Evolutionary conservation across 2,113 vertebrate genomes (phyloP), one percentile per base, ranked within the genome.

Genomic region (Oxygymnocypris stewartii): DNA sequence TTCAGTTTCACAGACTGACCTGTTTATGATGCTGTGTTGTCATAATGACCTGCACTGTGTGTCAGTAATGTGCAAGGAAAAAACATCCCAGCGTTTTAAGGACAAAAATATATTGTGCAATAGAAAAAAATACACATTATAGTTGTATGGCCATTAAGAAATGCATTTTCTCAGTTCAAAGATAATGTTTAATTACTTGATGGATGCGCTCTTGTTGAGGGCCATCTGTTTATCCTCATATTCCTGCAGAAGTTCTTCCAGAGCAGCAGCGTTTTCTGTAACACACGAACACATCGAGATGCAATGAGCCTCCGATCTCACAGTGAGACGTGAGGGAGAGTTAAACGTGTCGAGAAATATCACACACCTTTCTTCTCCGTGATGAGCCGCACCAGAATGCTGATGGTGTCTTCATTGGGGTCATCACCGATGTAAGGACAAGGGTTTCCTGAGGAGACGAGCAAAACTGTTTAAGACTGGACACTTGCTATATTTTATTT

Each of bases 201-300:
- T 93, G 10, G 92, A 90, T 0, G 96, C 94, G 89, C 91, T 87
- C 87, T 93, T 95, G 91, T 84, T 93, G 0, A 90, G 85, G 51
- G 94, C 91, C 87, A 92, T 92, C 92, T 97, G 95, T 49, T 94
- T 97, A 91, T 90, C 94, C 81, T 96, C 96, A 35, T 98, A 96
- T 54, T 99, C 98, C 90, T 96, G 95, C 90, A 99, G 93, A 89
- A 99, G 93, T 92, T 99, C 97, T 90, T 99, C 97, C 92, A 99
- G 90, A 0, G 97, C 97, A 0, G 96, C 96, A 0, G 97, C 97
- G 0, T 99, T 99, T 94, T 98, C 97, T 99, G 90, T 42, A 85
- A 59, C 51, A 85, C 79, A 89, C 65, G 10, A 59, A 23, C 57
- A 89, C 71, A 61, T 49, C 57, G 12, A 78, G 44, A 82, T 63